phyloP scores from a whole-genome alignment of 2,888 invertebrate species.

The Caenorhabditis sp. region DNA sequence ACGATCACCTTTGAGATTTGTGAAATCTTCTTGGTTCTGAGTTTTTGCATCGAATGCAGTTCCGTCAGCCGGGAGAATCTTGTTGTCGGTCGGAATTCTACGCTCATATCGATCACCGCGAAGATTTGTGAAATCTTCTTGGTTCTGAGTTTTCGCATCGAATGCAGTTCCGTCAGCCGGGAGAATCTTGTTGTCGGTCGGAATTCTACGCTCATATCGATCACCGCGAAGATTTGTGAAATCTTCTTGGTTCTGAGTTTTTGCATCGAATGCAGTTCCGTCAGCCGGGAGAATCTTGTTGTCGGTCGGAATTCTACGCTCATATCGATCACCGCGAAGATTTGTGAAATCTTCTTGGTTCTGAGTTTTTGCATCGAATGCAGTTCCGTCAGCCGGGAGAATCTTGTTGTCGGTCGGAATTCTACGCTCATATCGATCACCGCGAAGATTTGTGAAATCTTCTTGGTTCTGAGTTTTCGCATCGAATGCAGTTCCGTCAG shows the following conservation, averaged over 20 bases:
- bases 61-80: slow-evolving; percentile 37
- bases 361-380: slow-evolving; percentile 12
- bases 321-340: slow-evolving; percentile 13
- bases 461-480: slow-evolving; percentile 17
- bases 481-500: slow-evolving; percentile 11
- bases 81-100: slow-evolving; percentile 17
- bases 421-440: slow-evolving; percentile 11
- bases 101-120: slow-evolving; percentile 27
- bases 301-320: slow-evolving; percentile 9
- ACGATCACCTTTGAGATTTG: slow-evolving; percentile 19
- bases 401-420: slow-evolving; percentile 10
- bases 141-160: slow-evolving; percentile 31
- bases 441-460: slow-evolving; percentile 12
- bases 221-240: slow-evolving; percentile 12
- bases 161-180: slow-evolving; percentile 16
- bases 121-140: slow-evolving; percentile 15
- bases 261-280: slow-evolving; percentile 10
- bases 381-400: slow-evolving; percentile 6
- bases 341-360: slow-evolving; percentile 14
- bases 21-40: slow-evolving; percentile 32
- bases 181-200: slow-evolving; percentile 9
- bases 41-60: slow-evolving; percentile 30
- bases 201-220: slow-evolving; percentile 8
- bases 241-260: slow-evolving; percentile 19
- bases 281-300: slow-evolving; percentile 17